These are phyloP conservation scores for Pangasianodon gigas DNA, from an alignment of 2,113 vertebrate species.

Conservation along the genomic window DNA sequence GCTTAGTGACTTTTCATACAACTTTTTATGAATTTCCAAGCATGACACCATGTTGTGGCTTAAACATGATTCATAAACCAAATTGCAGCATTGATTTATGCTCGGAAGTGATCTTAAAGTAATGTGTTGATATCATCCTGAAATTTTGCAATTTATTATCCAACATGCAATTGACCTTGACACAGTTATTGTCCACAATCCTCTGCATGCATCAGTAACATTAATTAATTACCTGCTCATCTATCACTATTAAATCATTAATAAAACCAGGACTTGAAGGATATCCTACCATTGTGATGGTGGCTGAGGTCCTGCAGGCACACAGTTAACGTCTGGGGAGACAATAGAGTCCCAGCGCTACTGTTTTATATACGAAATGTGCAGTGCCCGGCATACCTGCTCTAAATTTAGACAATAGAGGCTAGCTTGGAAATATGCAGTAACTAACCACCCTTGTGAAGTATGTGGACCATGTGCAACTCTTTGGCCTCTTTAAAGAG, in stretches of 20 bases:
- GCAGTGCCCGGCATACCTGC: conserved; percentile 47
- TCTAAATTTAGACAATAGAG: conserved; percentile 67
- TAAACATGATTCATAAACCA: background rate
- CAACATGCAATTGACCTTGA: background rate
- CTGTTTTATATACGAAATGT: conserved; percentile 59
- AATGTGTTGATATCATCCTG: background rate
- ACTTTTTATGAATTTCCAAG: background rate
- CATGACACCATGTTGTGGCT: background rate
- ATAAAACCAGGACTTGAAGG: background rate
- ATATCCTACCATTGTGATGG: conserved; percentile 61
- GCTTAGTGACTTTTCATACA: background rate
- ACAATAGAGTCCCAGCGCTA: conserved; percentile 26
- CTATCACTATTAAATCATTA: background rate
- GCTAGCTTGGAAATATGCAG: conserved; percentile 39
- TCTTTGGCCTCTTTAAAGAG: background rate
- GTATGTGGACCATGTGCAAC: conserved; percentile 44
- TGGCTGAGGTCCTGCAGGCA: conserved; percentile 22
- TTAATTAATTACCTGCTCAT: background rate
- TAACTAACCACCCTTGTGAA: conserved; percentile 25
- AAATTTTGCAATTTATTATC: background rate
- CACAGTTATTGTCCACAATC: background rate
- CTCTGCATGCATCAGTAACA: background rate
- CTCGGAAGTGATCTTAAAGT: background rate
- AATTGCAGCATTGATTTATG: background rate
- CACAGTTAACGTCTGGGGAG: conserved; percentile 34